Base-by-base conservation (phyloP, 1,140 invertebrate genomes). In the Arion vulgaris region DNA sequence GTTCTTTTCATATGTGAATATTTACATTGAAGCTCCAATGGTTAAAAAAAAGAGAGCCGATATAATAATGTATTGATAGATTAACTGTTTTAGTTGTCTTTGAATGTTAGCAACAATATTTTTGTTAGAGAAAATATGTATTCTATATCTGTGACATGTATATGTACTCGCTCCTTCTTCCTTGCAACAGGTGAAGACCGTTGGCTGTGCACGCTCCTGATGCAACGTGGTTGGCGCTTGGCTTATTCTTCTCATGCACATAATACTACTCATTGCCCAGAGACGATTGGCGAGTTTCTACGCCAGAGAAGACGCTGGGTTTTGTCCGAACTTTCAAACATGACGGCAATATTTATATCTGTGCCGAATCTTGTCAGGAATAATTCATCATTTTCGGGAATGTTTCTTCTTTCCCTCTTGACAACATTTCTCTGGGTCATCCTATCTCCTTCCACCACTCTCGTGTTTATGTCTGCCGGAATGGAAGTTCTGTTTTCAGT, bases 311-410 rank as follows among this genome's bases (percentile, higher is more conserved):
- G 83, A 68, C 89, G 94, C 34, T 95, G 94, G 94, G 94, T 94
- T 51, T 94, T 94, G 1, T 94, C 94, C 0, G 95, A 94, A 17
- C 93, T 94, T 88, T 94, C 94, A 62, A 94, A 94, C 88, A 94
- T 95, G 94, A 93, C 94, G 62, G 94, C 94, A 5, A 85, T 87
- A 49, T 89, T 95, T 26, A 94, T 95, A 86, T 86, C 94, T 13
- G 86, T 95, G 0, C 87, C 88, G 39, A 93, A 94, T 85, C 93
- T 93, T 71, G 91, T 94, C 32, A 87, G 90, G 81, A 90, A 93
- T 32, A 95, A 95, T 86, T 92, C 94, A 39, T 93, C 93, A 79
- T 94, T 95, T 76, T 94, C 94, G 1, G 91, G 92, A 32, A 92
- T 93, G 80, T 94, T 94, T 81, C 93, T 94, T 66, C 62, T 90